Evolutionary conservation across 2,797 vertebrate genomes (phyloP), one percentile per base, ranked within the genome.

Genomic region (Darevskia mixta): DNA sequence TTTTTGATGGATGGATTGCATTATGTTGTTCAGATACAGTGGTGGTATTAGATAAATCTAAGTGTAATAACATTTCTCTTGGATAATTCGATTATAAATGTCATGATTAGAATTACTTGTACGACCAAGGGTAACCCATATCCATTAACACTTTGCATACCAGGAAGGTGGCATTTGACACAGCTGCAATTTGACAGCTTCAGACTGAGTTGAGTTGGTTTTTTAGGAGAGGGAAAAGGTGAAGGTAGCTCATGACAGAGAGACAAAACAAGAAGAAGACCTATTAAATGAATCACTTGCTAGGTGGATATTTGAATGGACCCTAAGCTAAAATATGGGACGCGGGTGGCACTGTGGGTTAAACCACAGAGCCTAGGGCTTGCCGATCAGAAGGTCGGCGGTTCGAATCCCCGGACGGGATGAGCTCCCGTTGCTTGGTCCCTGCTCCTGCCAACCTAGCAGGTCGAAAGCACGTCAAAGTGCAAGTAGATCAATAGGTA

Each of bases 1-100:
- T 92, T 91, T 92, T 72, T 92, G 91, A 94, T 75, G 49, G 94
- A 95, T 90, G 91, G 89, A 90, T 83, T 93, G 69, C 10, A 79
- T 93, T 89, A 84, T 20, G 6, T 88, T 84, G 55, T 87, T 94
- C 91, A 77, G 91, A 88, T 82, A 89, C 8, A 41, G n/a, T 73
- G 86, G 55, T 2, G 15, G 4, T 86, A 81, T 90, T 88, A 88
- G 93, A 94, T 88, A 87, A 85, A 89, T 89, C 83, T 87, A 67
- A 55, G 45, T 11, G n/a, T 38, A 92, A 79, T 79, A 82, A 79
- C 69, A 86, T 69, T 71, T 29, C 23, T 10, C 25, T 49, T 25
- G 81, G 41, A 88, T 86, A 79, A 91, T 79, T 91, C 71, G 2
- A 89, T 80, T 86, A 78, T 78, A 58, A 93, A 83, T 86, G 69